Percentiles rank a stretch among this genome's conserved stretches.
These are phyloP conservation scores for Clarias gariepinus DNA, from an alignment of 2,113 vertebrate species.

Conservation along the genomic window DNA sequence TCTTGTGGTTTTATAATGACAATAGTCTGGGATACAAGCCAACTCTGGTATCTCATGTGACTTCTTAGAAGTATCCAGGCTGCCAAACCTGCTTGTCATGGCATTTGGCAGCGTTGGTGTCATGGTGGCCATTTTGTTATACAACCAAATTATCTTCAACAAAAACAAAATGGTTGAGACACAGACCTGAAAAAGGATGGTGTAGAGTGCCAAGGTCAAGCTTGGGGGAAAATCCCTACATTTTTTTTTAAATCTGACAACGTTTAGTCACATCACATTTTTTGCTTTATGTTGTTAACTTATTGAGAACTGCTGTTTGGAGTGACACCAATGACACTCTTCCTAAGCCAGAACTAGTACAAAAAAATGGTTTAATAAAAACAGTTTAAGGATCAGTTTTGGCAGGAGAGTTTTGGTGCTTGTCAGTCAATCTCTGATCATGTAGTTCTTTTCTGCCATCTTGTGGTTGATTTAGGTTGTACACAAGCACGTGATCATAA, in stretches of 20 bases:
- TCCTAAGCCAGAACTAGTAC: not conserved
- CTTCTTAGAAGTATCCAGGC: not conserved
- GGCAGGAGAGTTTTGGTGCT: not conserved
- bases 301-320: not conserved
- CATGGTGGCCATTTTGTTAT: constrained; percentile 27
- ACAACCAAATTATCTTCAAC: not conserved
- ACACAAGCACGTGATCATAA: not conserved
- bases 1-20: not conserved
- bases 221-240: not conserved
- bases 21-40: not conserved
- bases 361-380: not conserved
- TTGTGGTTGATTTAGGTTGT: not conserved
- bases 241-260: not conserved
- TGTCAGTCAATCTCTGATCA: not conserved
- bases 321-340: not conserved
- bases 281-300: not conserved
- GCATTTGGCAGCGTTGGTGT: not conserved
- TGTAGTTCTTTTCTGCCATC: constrained; percentile 9
- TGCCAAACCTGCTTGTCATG: not conserved
- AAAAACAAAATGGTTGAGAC: not conserved
- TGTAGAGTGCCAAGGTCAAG: not conserved
- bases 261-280: not conserved
- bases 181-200: not conserved
- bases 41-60: constrained; percentile 1
- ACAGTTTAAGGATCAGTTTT: not conserved